Base-by-base conservation (phyloP, 2,113 vertebrate genomes). In the Heterocephalus glaber region DNA sequence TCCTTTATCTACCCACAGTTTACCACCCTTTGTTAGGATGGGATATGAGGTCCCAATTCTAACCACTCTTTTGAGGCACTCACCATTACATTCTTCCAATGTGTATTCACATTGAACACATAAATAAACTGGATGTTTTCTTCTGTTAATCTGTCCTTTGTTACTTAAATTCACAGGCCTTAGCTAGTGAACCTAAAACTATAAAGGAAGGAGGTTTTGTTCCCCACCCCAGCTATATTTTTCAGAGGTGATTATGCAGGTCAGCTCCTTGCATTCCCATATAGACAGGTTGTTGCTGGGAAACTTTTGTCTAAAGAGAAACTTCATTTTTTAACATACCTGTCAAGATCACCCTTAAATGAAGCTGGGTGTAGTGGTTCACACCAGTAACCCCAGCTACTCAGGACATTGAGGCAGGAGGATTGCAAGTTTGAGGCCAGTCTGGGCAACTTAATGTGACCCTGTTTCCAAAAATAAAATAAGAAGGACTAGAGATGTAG, bases 301-400 rank as follows among this genome's bases (percentile, higher is more conserved):
- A 90, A 72, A 86, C 54, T 24, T 96, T 87, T 94, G 44, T 76
- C 30, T 80, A 44, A n/a, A 86, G 26, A 35, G 58, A 79, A 76
- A 49, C 26, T 33, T 86, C 38, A 52, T 66, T 86, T 77, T 70
- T 79, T 8, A 77, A 17, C 68, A 83, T 38, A 83, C 4, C 16
- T 76, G 33, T 80, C 70, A 77, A 76, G 81, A 33, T 79, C 74
- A 86, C 30, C 22, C 58, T 94, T 92, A 85, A 92, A 68, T 85
- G 76, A 44, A 74, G 38, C 70, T 14, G 70, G 38, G 10, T 38
- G 26, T 14, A 11, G 70, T 2, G 26, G 4, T n/a, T n/a, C 24
- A 44, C 24, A 26, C 22, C 3, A 12, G 41, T 74, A 28, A 26
- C 70, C 41, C 70, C 20, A 44, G 70, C 12, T 44, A 41, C 38